These are phyloP conservation scores for Melanerpes aurifrons DNA, from an alignment of 2,113 vertebrate species.

Conservation along the genomic window DNA sequence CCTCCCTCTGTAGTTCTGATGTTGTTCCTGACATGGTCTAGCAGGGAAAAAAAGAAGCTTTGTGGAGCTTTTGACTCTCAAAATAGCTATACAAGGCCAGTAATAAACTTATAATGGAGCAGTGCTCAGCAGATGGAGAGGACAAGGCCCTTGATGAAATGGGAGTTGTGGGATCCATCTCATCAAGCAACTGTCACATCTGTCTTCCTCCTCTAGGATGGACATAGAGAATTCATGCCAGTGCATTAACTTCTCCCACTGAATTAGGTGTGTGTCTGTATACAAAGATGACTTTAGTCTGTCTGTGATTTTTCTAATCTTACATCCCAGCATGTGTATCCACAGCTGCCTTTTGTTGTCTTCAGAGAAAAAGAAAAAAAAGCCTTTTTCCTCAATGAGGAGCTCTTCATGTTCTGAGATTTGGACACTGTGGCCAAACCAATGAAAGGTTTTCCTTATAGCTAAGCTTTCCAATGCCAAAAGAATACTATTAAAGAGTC, in stretches of 20 bases:
- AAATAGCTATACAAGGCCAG: not conserved
- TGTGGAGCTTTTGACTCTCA: not conserved
- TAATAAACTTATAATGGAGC: not conserved
- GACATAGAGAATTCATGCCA: not conserved
- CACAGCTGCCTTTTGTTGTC: not conserved
- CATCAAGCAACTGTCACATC: not conserved
- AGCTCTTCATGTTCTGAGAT: not conserved
- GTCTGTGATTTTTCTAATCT: not conserved
- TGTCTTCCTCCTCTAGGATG: not conserved
- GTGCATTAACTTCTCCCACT: not conserved
- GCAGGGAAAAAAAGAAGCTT: not conserved
- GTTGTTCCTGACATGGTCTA: not conserved
- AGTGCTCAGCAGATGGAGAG: not conserved
- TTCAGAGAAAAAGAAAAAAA: not conserved
- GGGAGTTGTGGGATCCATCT: constrained; percentile 7
- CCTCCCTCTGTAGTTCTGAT: not conserved
- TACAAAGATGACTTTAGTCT: not conserved
- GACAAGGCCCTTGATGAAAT: not conserved
- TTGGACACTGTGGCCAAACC: not conserved
- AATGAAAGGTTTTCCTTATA: constrained; percentile 28
- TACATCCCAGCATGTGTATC: not conserved
- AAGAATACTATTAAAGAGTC: constrained; percentile 14
- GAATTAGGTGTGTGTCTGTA: not conserved
- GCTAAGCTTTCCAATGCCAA: not conserved
- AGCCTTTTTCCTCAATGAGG: not conserved